Base-by-base conservation (phyloP, 2,113 vertebrate genomes). In the Vireo altiloquus region DNA sequence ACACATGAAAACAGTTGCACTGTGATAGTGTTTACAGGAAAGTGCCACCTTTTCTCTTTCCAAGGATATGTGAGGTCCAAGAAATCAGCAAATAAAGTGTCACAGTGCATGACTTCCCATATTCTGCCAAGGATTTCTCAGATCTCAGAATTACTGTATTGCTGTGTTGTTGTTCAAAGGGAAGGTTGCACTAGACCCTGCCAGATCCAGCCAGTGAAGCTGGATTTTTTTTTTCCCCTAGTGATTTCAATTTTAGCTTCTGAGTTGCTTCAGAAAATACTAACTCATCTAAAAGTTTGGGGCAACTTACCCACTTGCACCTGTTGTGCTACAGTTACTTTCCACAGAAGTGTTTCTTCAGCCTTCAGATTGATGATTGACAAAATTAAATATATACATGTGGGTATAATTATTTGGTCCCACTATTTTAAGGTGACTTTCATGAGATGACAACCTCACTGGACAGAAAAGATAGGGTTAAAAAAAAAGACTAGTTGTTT, bases 341-440 rank as follows among this genome's bases (percentile, higher is more conserved):
- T 17, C 27, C 22, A 25, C 4, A 16, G 8, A 54, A 35, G 6
- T 18, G 4, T 56, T 63, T 71, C 11, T 71, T 79, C 7, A 46
- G 25, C 52, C 42, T n/a, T 46, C 4, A 54, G 33, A 37, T 3
- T 9, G 17, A 49, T 35, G 8, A 53, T 13, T 17, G 13, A 11
- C 7, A 8, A 10, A 69, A 69, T 28, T 42, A 61, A 56, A 39
- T n/a, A n/a, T 1, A 1, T 37, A 15, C 3, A 1, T 44, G 4
- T 33, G 56, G 10, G 3, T 39, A 11, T 30, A 40, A 33, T 46
- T 44, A 47, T 49, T 57, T 84, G 15, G 6, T 53, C 7, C 7
- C 11, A 4, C 4, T 59, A 11, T 54, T 84, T 78, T 63, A 40
- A 42, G 39, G 22, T 49, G 7, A 46, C 46, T 68, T 71, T 33